A percentile compares a stretch with the other conserved stretches of the same genome.
phyloP scores from a whole-genome alignment of 2,888 invertebrate species.

The Lithosia quadra region DNA sequence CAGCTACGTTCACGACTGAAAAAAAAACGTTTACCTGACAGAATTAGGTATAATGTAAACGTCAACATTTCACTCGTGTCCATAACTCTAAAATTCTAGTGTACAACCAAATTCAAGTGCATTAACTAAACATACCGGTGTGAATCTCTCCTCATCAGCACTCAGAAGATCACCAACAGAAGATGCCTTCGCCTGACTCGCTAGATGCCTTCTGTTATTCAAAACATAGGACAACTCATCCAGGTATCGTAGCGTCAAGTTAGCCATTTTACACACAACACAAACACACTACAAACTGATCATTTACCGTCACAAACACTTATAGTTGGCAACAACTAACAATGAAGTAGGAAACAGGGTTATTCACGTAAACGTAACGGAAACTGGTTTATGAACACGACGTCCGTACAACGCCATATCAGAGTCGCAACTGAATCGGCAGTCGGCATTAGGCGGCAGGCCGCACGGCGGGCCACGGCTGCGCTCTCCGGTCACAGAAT shows the following conservation, averaged over 20 bases:
- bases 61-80: background rate
- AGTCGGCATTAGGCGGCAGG: slow-evolving; percentile 9
- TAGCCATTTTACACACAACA: slow-evolving; percentile 73
- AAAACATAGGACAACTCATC: slow-evolving; percentile 84
- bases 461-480: slow-evolving; percentile 28
- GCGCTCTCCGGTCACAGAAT: slow-evolving; percentile 49
- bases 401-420: slow-evolving; percentile 62
- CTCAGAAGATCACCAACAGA: slow-evolving; percentile 83
- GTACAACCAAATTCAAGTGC: slow-evolving; percentile 27
- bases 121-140: slow-evolving; percentile 69
- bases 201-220: slow-evolving; percentile 77
- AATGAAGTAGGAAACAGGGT: slow-evolving; percentile 51
- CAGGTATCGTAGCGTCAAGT: slow-evolving; percentile 82
- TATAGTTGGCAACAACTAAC: slow-evolving; percentile 48
- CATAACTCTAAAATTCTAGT: slow-evolving; percentile 32
- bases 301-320: slow-evolving; percentile 57
- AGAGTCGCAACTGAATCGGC: slow-evolving; percentile 60
- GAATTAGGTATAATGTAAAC: slow-evolving; percentile 7
- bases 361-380: slow-evolving; percentile 68
- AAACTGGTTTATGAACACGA: slow-evolving; percentile 29
- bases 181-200: slow-evolving; percentile 80
- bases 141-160: slow-evolving; percentile 77
- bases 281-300: slow-evolving; percentile 49
- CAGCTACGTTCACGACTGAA: slow-evolving; percentile 6
- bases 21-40: slow-evolving; percentile 7